A percentile compares a stretch with the other conserved stretches of the same genome.
Evolutionary conservation across 2,888 invertebrate genomes (phyloP).

Genomic region (Trachelus stipa): DNA sequence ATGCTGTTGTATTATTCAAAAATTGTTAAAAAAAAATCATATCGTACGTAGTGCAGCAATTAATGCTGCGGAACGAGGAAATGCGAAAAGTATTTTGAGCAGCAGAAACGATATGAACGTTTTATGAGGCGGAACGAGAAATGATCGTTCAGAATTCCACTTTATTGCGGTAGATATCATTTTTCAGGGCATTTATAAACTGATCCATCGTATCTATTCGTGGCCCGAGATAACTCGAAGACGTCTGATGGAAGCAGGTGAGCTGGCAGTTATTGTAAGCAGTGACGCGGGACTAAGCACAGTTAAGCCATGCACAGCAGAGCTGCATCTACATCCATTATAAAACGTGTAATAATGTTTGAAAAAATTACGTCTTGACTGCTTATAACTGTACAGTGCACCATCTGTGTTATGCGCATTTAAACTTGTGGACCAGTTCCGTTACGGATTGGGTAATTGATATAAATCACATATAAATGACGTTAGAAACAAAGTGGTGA

Average conservation of each 20-base stretch:
- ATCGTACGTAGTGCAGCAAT: background rate
- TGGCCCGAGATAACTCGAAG: background rate
- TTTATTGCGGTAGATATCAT: background rate
- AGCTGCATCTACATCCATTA: constrained; percentile 20
- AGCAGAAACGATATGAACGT: background rate
- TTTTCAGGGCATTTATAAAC: background rate
- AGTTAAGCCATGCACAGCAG: constrained; percentile 29
- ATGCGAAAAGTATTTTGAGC: background rate
- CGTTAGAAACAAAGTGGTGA: background rate
- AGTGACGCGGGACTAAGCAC: constrained; percentile 35
- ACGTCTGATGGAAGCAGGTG: background rate
- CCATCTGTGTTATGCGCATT: background rate
- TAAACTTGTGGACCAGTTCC: constrained; percentile 4
- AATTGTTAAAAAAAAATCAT: background rate
- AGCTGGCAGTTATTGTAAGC: constrained; percentile 20
- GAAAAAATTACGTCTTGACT: constrained; percentile 5
- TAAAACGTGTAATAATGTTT: constrained; percentile 16
- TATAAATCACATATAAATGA: background rate
- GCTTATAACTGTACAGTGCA: constrained; percentile 4
- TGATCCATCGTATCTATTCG: background rate
- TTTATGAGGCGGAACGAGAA: background rate
- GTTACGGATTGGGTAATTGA: background rate
- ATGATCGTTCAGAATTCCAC: background rate
- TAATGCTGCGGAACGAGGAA: background rate
- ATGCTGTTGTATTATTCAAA: background rate